These are phyloP conservation scores for Pygocentrus nattereri DNA, from an alignment of 2,797 vertebrate genomes.

Conservation along the genomic window DNA sequence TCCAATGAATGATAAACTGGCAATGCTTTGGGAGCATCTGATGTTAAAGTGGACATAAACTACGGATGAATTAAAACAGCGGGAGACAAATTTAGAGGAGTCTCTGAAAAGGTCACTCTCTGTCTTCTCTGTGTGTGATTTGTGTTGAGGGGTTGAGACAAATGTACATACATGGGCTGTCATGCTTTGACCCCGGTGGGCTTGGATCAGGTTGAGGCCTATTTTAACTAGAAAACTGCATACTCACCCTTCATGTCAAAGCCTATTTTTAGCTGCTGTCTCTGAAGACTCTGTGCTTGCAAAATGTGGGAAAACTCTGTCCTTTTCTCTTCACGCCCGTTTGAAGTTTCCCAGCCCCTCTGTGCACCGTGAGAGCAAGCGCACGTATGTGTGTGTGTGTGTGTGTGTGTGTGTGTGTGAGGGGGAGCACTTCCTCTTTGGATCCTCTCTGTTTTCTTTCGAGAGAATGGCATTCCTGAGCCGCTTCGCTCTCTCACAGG, in stretches of 20 bases:
- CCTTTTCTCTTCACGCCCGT: conserved; percentile 88
- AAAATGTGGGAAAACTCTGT: conserved; percentile 99
- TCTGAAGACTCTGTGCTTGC: conserved; percentile 96
- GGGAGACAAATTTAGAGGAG: neutral
- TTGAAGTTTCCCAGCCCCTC: conserved; percentile 92
- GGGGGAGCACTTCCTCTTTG: conserved; percentile 94
- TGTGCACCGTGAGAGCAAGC: conserved; percentile 67
- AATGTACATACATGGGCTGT: neutral
- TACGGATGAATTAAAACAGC: neutral
- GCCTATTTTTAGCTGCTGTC: conserved; percentile 95
- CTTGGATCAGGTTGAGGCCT: neutral
- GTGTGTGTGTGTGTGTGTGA: conserved; percentile 70
- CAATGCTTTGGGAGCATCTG: no score
- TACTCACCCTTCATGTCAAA: conserved; percentile 83
- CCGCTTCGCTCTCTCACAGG: conserved; percentile 99
- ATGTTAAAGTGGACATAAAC: neutral
- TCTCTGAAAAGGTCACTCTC: neutral
- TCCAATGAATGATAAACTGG: no score
- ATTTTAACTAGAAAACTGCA: neutral
- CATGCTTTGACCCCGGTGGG: neutral
- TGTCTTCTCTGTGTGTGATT: no score
- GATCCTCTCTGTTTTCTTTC: conserved; percentile 99
- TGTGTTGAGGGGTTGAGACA: neutral
- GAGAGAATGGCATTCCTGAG: conserved; percentile 99
- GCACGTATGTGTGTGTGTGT: conserved; percentile 68